Conservation (phyloP, 2,113 vertebrate species). For the Castor canadensis region DNA sequence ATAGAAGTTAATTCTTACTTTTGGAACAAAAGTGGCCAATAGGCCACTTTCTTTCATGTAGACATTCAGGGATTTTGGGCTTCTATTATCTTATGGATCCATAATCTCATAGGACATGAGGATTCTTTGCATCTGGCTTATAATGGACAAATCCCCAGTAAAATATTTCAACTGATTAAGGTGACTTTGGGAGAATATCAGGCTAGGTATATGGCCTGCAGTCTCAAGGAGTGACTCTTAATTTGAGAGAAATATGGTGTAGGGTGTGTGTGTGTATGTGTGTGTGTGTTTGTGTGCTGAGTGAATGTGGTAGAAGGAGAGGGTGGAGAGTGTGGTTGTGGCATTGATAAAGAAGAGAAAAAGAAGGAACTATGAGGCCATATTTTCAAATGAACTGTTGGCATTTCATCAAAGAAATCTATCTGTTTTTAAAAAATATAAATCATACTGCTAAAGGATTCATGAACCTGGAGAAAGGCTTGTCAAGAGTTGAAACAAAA, state of each 20-base stretch:
- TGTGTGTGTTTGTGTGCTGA: not conserved
- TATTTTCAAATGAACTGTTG: not conserved
- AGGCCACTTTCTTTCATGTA: not conserved
- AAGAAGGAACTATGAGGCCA: not conserved
- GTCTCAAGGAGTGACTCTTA: not conserved
- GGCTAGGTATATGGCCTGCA: not conserved
- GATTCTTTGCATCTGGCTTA: not conserved
- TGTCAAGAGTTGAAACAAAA: not conserved
- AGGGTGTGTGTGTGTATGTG: not conserved
- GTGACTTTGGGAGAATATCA: not conserved
- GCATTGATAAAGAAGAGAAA: not conserved
- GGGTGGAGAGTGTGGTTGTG: no score
- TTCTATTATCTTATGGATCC: not conserved
- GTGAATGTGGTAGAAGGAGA: not conserved
- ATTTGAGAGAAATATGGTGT: not conserved
- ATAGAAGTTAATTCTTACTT: not conserved
- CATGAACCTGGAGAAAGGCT: not conserved
- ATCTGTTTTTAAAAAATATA: not conserved
- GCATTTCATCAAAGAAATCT: not conserved
- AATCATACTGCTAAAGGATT: not conserved
- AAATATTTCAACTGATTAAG: not conserved
- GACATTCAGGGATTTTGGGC: not conserved
- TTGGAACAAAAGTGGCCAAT: not conserved
- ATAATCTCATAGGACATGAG: not conserved
- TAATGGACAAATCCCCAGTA: not conserved